Evolutionary conservation across 1,140 invertebrate genomes (phyloP).

Genomic region (Zophobas morio): DNA sequence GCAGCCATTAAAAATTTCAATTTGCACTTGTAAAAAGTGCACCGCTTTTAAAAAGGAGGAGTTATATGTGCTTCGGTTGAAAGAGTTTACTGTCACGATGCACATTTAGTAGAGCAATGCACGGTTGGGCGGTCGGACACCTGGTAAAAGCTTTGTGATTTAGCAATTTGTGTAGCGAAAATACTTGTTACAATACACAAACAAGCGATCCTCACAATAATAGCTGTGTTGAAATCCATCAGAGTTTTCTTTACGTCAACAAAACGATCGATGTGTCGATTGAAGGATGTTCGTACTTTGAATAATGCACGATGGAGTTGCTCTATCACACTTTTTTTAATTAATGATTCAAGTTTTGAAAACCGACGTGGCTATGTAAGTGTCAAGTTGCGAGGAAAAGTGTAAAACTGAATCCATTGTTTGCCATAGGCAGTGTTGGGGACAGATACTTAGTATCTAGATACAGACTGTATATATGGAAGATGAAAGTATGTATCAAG

Average conservation of each 20-base stretch:
- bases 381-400: too few species aligned
- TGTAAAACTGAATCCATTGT: too few species aligned
- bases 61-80: slow-evolving; percentile 15
- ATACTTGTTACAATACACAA: slow-evolving; percentile 52
- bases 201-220: slow-evolving; percentile 48
- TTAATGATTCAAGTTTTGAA: too few species aligned
- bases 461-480: too few species aligned
- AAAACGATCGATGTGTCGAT: slow-evolving; percentile 10
- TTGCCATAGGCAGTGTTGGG: too few species aligned
- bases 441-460: too few species aligned
- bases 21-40: slow-evolving; percentile 43
- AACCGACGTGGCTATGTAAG: too few species aligned
- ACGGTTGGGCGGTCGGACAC: slow-evolving; percentile 44
- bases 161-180: slow-evolving; percentile 55
- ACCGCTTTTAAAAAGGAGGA: slow-evolving; percentile 37
- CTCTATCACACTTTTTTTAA: too few species aligned
- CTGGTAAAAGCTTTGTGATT: slow-evolving; percentile 56
- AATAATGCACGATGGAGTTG: too few species aligned
- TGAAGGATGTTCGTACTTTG: too few species aligned
- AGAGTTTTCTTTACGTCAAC: not conserved
- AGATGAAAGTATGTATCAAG: too few species aligned
- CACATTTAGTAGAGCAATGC: slow-evolving; percentile 21
- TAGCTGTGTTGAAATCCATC: not conserved
- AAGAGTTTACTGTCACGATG: slow-evolving; percentile 23
- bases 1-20: slow-evolving; percentile 43